phyloP scores from a whole-genome alignment of 2,113 vertebrate species.

The Neogobius melanostomus region DNA sequence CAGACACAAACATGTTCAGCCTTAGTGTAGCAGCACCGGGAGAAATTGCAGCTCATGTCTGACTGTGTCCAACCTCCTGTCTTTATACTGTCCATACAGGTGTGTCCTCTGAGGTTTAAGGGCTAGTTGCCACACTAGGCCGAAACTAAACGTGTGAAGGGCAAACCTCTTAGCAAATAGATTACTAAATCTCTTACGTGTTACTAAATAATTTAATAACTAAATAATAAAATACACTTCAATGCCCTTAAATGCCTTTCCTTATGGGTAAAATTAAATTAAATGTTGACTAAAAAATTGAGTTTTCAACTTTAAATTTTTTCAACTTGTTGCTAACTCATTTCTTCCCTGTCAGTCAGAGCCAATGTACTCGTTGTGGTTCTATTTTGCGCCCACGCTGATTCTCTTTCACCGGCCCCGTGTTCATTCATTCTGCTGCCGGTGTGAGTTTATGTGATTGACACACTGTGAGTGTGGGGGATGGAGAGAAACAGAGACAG shows the following conservation, averaged over 20 bases:
- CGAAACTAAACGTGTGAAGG: conserved; percentile 27
- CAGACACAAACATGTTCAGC: conserved; percentile 35
- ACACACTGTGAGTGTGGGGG: background rate
- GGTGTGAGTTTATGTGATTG: conserved; percentile 36
- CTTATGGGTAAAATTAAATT: too few species aligned
- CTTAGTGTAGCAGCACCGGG: conserved; percentile 2
- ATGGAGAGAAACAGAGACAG: conserved; percentile 2
- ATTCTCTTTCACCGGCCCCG: conserved; percentile 22
- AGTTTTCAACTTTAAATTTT: background rate
- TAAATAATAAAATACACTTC: background rate
- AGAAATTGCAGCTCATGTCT: conserved; percentile 28
- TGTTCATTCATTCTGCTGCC: conserved; percentile 32
- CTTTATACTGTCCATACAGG: conserved; percentile 47
- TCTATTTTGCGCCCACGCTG: conserved; percentile 26
- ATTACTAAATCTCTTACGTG: too few species aligned
- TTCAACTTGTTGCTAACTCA: background rate
- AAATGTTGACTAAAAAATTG: background rate
- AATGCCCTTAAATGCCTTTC: background rate
- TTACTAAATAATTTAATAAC: too few species aligned
- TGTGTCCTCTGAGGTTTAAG: conserved; percentile 16
- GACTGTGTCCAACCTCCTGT: conserved; percentile 24
- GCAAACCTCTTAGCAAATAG: background rate
- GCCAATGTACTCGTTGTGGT: conserved; percentile 7
- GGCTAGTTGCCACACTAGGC: background rate
- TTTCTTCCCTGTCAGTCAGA: background rate